Conservation (phyloP, 2,888 invertebrate genomes). For the Eristalis tenax region DNA sequence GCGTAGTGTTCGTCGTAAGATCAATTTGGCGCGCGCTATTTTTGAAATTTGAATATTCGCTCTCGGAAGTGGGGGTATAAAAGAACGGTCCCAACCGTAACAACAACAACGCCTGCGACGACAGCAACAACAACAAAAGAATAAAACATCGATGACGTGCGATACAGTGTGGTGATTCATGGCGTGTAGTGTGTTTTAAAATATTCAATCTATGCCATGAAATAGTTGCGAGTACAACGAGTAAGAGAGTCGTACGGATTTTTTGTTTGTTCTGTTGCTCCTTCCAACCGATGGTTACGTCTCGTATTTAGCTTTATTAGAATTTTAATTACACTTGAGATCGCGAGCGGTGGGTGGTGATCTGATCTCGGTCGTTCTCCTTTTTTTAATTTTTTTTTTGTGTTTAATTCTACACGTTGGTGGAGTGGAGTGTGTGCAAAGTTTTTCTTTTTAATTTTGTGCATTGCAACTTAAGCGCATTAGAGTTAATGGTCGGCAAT, state of each 20-base stretch:
- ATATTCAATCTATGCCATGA: conserved; percentile 38
- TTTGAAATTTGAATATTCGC: conserved; percentile 69
- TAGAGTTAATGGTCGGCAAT: conserved; percentile 70
- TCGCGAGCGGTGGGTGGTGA: conserved; percentile 56
- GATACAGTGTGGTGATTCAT: conserved; percentile 63
- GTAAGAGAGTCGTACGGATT: background rate
- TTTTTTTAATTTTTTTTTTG: background rate
- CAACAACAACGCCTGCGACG: conserved; percentile 25
- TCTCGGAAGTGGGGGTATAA: conserved; percentile 31
- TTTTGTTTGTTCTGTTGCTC: conserved; percentile 2
- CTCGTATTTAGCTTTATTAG: conserved; percentile 59
- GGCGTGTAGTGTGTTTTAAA: conserved; percentile 58
- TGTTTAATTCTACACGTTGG: background rate
- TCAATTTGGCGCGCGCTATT: conserved; percentile 72
- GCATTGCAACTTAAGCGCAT: conserved; percentile 48
- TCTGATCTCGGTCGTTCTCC: conserved; percentile 23
- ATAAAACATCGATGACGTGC: conserved; percentile 70
- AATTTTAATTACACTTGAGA: conserved; percentile 62
- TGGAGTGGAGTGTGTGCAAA: background rate
- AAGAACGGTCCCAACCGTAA: conserved; percentile 12
- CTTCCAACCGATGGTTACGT: conserved; percentile 10
- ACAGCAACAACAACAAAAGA: conserved; percentile 50
- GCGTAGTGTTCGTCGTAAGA: conserved; percentile 44
- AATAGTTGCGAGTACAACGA: conserved; percentile 25
- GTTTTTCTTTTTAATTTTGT: background rate